A percentile compares a stretch with the other conserved stretches of the same genome.
Evolutionary conservation across 1,140 invertebrate genomes (phyloP).

Genomic region (Ooceraea biroi): DNA sequence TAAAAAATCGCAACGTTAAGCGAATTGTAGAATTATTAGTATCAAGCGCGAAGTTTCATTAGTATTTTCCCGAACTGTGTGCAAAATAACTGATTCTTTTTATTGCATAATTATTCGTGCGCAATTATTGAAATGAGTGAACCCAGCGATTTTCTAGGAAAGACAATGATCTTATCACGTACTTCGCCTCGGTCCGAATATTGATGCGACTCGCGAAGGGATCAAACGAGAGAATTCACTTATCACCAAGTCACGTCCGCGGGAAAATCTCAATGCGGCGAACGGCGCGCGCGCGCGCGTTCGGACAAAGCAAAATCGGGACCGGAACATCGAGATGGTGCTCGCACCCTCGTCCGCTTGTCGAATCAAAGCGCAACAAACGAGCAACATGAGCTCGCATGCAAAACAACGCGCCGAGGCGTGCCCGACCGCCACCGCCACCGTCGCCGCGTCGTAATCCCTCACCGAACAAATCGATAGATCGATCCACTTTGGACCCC

Average conservation of each 20-base stretch:
- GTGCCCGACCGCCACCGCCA: slow-evolving; percentile 39
- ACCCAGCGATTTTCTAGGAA: not conserved
- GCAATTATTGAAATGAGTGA: too few relatives aligned
- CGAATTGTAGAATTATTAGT: too few relatives aligned
- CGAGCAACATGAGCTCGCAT: slow-evolving; percentile 60
- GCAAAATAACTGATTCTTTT: too few relatives aligned
- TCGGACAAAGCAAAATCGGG: slow-evolving; percentile 57
- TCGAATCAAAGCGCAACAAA: slow-evolving; percentile 63
- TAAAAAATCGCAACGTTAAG: too few relatives aligned
- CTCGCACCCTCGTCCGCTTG: slow-evolving; percentile 22
- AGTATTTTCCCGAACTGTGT: too few relatives aligned
- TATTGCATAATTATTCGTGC: too few relatives aligned
- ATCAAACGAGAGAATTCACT: slow-evolving; percentile 44
- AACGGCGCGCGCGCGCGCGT: not conserved
- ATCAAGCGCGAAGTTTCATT: too few relatives aligned
- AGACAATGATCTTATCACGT: not conserved
- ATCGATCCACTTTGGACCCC: slow-evolving; percentile 56
- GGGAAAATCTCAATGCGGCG: slow-evolving; percentile 51
- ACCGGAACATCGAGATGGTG: slow-evolving; percentile 10
- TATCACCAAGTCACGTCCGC: slow-evolving; percentile 47
- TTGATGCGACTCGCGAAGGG: slow-evolving; percentile 12
- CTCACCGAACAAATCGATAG: slow-evolving; percentile 50
- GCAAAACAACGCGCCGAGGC: slow-evolving; percentile 60
- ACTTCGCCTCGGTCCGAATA: slow-evolving; percentile 14
- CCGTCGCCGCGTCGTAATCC: slow-evolving; percentile 52